A percentile compares a stretch with the other conserved stretches of the same genome.
phyloP scores from a whole-genome alignment of 2,797 vertebrate species.

The Hyperoplus lanceolatus region DNA sequence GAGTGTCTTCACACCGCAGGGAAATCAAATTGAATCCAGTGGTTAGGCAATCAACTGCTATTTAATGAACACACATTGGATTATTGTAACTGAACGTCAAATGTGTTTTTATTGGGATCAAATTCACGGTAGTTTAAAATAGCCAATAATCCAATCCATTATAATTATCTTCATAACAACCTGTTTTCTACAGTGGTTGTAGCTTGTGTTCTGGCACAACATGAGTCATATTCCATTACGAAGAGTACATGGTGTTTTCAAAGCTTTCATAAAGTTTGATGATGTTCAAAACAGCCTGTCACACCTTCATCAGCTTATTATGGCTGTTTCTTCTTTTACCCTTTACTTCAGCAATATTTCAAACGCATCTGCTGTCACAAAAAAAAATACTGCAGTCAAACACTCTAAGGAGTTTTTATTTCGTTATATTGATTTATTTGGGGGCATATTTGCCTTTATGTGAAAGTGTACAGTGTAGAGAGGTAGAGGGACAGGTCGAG shows the following conservation, averaged over 20 bases:
- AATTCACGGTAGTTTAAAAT: conserved; percentile 7
- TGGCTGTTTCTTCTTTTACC: background rate
- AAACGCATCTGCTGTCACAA: too few species aligned
- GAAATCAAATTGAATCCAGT: conserved; percentile 8
- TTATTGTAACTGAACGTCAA: background rate
- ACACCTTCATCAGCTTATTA: background rate
- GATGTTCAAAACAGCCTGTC: background rate
- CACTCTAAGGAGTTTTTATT: background rate
- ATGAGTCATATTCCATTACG: conserved; percentile 1
- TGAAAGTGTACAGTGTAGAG: background rate
- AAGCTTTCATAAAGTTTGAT: background rate
- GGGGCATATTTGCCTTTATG: background rate
- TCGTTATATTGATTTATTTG: background rate
- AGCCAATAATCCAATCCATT: too few species aligned
- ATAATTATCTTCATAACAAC: background rate
- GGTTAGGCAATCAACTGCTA: conserved; percentile 20
- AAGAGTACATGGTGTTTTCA: background rate
- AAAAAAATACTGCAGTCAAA: background rate
- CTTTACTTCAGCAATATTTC: background rate
- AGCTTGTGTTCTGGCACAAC: background rate
- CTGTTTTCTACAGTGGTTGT: background rate
- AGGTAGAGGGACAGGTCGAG: background rate
- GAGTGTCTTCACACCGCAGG: conserved; percentile 11
- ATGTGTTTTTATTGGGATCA: conserved; percentile 1
- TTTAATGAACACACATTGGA: conserved; percentile 28